These are phyloP conservation scores for Drosophila kohkoa DNA, from an alignment of 1,140 invertebrate species.

Conservation along the genomic window DNA sequence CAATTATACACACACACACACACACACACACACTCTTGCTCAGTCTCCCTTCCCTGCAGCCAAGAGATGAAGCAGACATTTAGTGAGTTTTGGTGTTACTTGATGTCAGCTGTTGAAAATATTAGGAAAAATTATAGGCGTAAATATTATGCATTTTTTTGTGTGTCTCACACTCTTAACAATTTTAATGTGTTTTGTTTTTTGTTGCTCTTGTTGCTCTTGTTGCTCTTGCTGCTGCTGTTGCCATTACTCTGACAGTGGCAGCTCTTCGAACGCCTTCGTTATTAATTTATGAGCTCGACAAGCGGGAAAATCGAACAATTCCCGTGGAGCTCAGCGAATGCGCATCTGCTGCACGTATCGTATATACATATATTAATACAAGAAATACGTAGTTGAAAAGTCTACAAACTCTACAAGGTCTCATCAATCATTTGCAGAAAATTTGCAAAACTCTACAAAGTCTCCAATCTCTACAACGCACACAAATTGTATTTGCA, in stretches of 20 bases:
- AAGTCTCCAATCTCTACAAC: constrained; percentile 5
- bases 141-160: constrained; percentile 81
- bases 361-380: constrained; percentile 16
- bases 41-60: constrained; percentile 1
- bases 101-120: constrained; percentile 80
- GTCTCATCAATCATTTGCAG: neutral
- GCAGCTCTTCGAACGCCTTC: constrained; percentile 50
- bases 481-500: no score
- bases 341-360: constrained; percentile 30
- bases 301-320: constrained; percentile 31
- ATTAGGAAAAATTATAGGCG: constrained; percentile 79
- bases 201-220: constrained; percentile 17
- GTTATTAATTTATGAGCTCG: constrained; percentile 75
- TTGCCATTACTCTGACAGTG: constrained; percentile 16
- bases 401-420: constrained; percentile 20
- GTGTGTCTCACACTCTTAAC: constrained; percentile 19
- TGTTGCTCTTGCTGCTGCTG: neutral
- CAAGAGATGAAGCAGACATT: neutral
- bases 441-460: constrained; percentile 9
- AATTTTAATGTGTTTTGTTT: constrained; percentile 63
- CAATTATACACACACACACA: constrained; percentile 66
- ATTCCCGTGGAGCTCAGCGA: constrained; percentile 27
- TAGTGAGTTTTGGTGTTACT: constrained; percentile 60
- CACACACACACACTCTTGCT: constrained; percentile 6
- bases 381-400: neutral